Evolutionary conservation across 2,888 invertebrate genomes (phyloP).

Genomic region (Congeria kusceri): DNA sequence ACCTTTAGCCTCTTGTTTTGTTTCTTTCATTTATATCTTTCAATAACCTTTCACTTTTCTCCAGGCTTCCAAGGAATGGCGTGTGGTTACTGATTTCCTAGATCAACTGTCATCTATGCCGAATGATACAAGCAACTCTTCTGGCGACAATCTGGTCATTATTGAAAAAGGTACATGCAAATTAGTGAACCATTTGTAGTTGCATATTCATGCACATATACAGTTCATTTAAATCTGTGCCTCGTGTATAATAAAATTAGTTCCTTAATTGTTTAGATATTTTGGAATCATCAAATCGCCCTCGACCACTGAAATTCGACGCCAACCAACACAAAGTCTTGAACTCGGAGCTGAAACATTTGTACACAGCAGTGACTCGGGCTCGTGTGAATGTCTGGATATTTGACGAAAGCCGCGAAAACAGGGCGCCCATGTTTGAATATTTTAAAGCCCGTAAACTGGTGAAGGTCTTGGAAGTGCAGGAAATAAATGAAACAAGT

Average conservation of each 20-base stretch:
- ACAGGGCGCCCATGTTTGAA: constrained; percentile 81
- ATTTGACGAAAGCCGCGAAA: constrained; percentile 79
- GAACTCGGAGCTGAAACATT: constrained; percentile 80
- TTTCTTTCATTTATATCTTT: no score
- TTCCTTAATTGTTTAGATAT: no score
- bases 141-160: constrained; percentile 55
- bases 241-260: no score
- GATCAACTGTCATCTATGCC: constrained; percentile 62
- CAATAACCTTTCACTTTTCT: neutral
- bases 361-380: constrained; percentile 82
- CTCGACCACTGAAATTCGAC: constrained; percentile 78
- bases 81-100: constrained; percentile 81
- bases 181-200: no score
- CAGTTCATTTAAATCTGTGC: no score
- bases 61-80: constrained; percentile 85
- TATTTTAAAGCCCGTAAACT: constrained; percentile 77
- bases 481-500: constrained; percentile 60
- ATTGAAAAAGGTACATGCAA: constrained; percentile 67
- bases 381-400: constrained; percentile 83
- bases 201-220: no score
- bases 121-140: constrained; percentile 7
- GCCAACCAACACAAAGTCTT: constrained; percentile 79
- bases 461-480: constrained; percentile 57
- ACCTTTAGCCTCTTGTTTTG: no score
- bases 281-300: constrained; percentile 64